Conservation (phyloP, 2,113 vertebrate species). For the Ochotona princeps region DNA sequence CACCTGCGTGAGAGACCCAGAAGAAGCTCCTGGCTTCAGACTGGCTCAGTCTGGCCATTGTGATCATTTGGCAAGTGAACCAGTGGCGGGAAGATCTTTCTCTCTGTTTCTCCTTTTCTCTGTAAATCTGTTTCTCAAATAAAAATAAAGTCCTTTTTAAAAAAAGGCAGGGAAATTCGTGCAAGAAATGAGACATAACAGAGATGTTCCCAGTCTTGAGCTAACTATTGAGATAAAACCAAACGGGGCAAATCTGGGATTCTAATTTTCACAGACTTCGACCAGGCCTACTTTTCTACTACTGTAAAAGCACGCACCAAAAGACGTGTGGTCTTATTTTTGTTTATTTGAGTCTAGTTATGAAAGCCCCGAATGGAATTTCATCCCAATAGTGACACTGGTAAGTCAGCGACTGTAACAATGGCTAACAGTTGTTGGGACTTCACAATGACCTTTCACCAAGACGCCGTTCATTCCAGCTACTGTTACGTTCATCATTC, state of each 20-base stretch:
- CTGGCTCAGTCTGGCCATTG: no score
- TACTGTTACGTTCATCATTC: not conserved
- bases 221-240: not conserved
- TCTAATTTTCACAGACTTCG: not conserved
- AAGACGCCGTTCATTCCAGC: not conserved
- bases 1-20: no score
- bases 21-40: no score
- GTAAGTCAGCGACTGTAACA: not conserved
- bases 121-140: no score
- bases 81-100: no score
- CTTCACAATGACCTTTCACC: slow-evolving; percentile 13
- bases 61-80: no score
- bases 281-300: not conserved
- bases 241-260: not conserved
- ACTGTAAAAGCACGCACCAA: not conserved
- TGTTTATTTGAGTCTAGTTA: not conserved
- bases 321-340: not conserved
- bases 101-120: no score
- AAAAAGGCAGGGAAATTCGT: not conserved
- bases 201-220: not conserved
- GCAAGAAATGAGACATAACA: not conserved
- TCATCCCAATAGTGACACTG: slow-evolving; percentile 17
- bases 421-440: not conserved
- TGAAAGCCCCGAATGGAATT: not conserved
- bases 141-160: no score